Conservation (phyloP, 2,113 vertebrate species). For the Dryoscopus gambensis region DNA sequence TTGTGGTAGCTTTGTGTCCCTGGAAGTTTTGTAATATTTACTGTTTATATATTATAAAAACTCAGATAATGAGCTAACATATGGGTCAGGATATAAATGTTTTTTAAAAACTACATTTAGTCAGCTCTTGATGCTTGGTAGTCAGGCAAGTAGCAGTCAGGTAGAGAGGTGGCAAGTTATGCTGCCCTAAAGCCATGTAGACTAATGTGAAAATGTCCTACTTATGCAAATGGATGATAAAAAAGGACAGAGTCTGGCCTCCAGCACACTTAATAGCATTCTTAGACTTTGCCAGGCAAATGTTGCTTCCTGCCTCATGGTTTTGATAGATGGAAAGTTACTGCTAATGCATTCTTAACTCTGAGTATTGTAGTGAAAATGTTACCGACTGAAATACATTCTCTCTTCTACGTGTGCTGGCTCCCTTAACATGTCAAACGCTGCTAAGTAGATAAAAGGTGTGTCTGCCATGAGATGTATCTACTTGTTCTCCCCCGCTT, state of each 20-base stretch:
- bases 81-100: neutral
- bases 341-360: conserved; percentile 48
- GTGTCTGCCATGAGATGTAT: neutral
- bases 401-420: neutral
- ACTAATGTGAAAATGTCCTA: conserved; percentile 28
- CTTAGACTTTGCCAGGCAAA: conserved; percentile 44
- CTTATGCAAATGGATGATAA: conserved; percentile 55
- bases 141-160: neutral
- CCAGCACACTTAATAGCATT: conserved; percentile 38
- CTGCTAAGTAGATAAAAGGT: conserved; percentile 21
- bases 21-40: neutral
- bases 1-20: neutral
- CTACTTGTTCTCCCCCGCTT: neutral
- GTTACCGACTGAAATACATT: neutral
- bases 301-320: neutral
- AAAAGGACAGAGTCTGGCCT: conserved; percentile 37
- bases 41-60: neutral
- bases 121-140: neutral
- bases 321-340: conserved; percentile 39
- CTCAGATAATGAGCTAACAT: neutral
- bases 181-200: neutral
- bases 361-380: conserved; percentile 28
- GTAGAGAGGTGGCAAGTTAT: neutral
- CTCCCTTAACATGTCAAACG: conserved; percentile 1
- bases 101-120: neutral